Evolutionary conservation across 2,113 vertebrate genomes (phyloP), one percentile per base, ranked within the genome.

Genomic region (Notiomystis cincta): DNA sequence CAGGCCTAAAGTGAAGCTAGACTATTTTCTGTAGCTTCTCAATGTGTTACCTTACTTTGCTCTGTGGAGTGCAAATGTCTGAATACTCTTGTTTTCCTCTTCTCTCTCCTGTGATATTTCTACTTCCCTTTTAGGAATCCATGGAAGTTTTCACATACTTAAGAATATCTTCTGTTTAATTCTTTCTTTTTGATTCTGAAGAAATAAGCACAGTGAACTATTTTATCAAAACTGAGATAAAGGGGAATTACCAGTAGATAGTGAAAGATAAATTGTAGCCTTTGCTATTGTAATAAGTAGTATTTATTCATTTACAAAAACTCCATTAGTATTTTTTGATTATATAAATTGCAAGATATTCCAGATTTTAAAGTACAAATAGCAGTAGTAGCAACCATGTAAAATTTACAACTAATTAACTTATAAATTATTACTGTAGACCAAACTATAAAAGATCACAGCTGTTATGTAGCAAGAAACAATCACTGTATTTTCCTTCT

Each of bases 241-340:
- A 82, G 47, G 47, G 44, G 53, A 82, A 57, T 44, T 87, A 53
- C 75, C 57, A 82, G 45, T 54, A 92, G 72, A 95, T 80, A 83
- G 35, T 93, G 69, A 93, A 94, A 87, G 77, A 95, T 65, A 96
- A 97, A 97, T 93, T 96, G 77, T 40, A 91, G 67, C 40, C 77
- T 94, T 96, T 91, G 33, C 61, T 82, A 27, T 94, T 93, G 78
- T 72, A 92, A 50, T 71, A 77, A 78, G 19, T 75, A 83, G 48
- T 75, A 76, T 90, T 89, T 94, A 51, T 82, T 82, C 79, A 77
- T n/a, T 95, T 91, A 81, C 33, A 64, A 33, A 33, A 95, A 42
- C 75, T 27, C 35, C 50, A 47, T 56, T 42, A 95, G 48, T 75
- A 67, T 90, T 96, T 96, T 73, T 82, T 81, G 38, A 92, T 96